Evolutionary conservation across 2,888 invertebrate genomes (phyloP).

Genomic region (Stenotaenia linearis): DNA sequence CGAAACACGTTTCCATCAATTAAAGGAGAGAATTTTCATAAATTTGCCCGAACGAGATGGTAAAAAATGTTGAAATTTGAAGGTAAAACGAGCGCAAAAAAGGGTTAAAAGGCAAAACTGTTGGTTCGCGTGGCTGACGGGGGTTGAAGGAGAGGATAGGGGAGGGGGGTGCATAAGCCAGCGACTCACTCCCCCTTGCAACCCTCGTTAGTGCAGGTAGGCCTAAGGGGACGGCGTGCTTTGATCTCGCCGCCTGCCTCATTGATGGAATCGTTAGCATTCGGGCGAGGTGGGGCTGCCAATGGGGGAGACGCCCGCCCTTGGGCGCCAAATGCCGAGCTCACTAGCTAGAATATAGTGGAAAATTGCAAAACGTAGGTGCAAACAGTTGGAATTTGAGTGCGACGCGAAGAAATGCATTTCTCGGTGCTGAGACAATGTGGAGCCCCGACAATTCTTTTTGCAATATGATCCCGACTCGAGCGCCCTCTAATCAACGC

Average conservation of each 20-base stretch:
- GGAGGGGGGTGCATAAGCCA: background rate
- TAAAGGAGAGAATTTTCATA: no score
- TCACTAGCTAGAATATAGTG: background rate
- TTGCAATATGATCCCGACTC: background rate
- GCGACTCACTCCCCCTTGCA: background rate
- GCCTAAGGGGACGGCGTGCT: constrained; percentile 5
- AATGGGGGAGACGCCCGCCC: constrained; percentile 10
- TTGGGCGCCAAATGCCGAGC: constrained; percentile 5
- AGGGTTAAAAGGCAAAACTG: constrained; percentile 4
- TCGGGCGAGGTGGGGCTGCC: constrained; percentile 8
- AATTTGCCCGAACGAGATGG: no score
- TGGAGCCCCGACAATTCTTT: background rate
- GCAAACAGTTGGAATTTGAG: background rate
- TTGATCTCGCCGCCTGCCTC: background rate
- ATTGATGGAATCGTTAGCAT: constrained; percentile 27
- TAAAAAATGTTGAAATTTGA: no score
- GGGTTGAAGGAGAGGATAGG: background rate
- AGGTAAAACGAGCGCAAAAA: background rate
- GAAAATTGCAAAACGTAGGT: no score
- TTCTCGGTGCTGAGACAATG: background rate
- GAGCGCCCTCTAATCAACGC: constrained; percentile 6
- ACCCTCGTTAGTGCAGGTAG: constrained; percentile 28
- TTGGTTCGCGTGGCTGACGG: background rate
- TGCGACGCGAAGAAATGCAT: background rate
- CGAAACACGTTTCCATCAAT: no score